These are phyloP conservation scores for Otus sunia DNA, from an alignment of 2,113 vertebrate species.

Conservation along the genomic window DNA sequence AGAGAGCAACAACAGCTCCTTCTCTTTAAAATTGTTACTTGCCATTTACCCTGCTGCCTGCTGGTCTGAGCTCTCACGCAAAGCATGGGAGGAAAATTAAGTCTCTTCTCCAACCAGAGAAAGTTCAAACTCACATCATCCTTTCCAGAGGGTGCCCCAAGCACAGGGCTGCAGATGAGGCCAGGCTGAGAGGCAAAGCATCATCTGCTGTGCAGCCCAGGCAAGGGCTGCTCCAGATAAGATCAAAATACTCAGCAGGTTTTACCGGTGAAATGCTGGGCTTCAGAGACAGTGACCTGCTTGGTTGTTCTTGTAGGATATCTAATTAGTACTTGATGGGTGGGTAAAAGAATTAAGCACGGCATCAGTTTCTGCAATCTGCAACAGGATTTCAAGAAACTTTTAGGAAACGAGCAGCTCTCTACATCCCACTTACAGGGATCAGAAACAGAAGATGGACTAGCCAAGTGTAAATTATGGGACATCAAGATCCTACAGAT, in stretches of 20 bases:
- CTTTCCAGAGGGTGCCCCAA: background rate
- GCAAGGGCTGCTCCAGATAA: background rate
- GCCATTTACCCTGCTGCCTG: background rate
- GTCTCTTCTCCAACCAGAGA: background rate
- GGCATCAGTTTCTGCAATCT: background rate
- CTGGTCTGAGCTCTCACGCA: background rate
- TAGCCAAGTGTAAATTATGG: background rate
- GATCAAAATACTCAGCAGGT: background rate
- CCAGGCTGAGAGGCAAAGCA: background rate
- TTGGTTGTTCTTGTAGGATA: background rate
- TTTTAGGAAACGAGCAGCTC: background rate
- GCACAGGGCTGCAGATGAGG: background rate
- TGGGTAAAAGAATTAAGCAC: background rate
- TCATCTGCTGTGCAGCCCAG: background rate
- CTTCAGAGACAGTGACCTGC: background rate
- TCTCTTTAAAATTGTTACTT: background rate
- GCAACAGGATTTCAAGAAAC: background rate
- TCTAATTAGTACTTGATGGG: background rate
- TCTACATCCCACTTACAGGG: background rate
- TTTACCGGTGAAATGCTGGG: background rate
- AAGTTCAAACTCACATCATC: background rate
- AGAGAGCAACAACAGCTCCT: background rate
- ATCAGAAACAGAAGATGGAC: background rate
- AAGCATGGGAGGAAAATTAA: background rate
- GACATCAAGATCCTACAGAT: background rate